Conservation (phyloP, 2,113 vertebrate species). For the Trinectes maculatus region DNA sequence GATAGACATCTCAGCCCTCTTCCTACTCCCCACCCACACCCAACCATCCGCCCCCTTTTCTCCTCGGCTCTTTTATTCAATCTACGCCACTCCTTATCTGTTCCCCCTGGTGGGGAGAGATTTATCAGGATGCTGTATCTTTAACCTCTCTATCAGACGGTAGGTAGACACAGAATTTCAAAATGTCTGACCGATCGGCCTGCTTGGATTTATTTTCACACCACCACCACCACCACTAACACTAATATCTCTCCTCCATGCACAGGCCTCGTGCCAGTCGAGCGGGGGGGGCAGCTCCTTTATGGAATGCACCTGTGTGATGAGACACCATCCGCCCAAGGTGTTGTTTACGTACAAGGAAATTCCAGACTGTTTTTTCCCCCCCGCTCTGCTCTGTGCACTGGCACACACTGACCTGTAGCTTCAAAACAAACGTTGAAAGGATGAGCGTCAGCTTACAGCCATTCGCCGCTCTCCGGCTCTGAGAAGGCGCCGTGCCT, state of each 20-base stretch:
- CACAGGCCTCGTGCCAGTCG: constrained; percentile 57
- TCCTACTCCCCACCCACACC: constrained; percentile 11
- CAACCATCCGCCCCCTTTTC: constrained; percentile 44
- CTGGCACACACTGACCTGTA: constrained; percentile 61
- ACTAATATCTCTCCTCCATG: constrained; percentile 35
- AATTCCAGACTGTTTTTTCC: constrained; percentile 47
- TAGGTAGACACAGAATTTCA: constrained; percentile 79
- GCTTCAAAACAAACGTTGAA: constrained; percentile 66
- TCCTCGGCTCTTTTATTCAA: constrained; percentile 82
- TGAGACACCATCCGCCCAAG: constrained; percentile 31
- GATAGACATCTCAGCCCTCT: constrained; percentile 97
- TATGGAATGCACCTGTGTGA: constrained; percentile 57
- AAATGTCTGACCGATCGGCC: constrained; percentile 77
- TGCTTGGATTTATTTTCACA: constrained; percentile 77
- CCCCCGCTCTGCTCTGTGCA: constrained; percentile 20
- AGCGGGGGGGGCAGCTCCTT: background rate
- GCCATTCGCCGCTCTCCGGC: constrained; percentile 29
- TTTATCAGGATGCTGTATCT: constrained; percentile 93
- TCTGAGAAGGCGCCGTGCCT: constrained; percentile 17
- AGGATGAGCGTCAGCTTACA: constrained; percentile 45
- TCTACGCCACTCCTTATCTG: constrained; percentile 92
- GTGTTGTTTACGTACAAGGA: constrained; percentile 47
- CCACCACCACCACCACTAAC: constrained; percentile 15
- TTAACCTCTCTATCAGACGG: constrained; percentile 88
- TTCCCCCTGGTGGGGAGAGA: constrained; percentile 86